These are phyloP conservation scores for Melinaea menophilus DNA, from an alignment of 2,888 invertebrate species.

Conservation along the genomic window DNA sequence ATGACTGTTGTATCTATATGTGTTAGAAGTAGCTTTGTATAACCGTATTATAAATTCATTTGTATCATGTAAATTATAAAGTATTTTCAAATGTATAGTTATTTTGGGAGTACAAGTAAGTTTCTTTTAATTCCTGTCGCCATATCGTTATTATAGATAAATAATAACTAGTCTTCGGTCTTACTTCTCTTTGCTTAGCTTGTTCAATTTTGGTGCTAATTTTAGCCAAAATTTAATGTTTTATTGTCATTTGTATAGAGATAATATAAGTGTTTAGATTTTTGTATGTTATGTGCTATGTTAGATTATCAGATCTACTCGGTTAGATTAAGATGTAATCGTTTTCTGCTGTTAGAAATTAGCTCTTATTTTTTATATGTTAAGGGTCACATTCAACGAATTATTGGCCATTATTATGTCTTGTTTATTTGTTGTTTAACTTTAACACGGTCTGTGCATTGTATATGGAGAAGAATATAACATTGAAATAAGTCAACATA, in stretches of 20 bases:
- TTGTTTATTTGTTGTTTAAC: conserved; percentile 2
- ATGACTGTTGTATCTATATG: conserved; percentile 15
- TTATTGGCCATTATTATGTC: not conserved
- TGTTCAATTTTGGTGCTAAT: conserved; percentile 55
- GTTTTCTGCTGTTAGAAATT: conserved; percentile 2
- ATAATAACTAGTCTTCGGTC: conserved; percentile 24
- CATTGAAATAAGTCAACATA: too few relatives aligned
- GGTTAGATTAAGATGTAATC: conserved; percentile 5
- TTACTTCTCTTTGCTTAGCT: conserved; percentile 40
- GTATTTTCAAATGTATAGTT: not conserved
- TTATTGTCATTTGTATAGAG: not conserved
- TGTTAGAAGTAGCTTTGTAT: conserved; percentile 15
- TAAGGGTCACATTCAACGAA: conserved; percentile 4
- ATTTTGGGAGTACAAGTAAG: conserved; percentile 20
- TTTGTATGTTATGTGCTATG: not conserved
- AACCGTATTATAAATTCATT: not conserved
- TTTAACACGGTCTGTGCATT: not conserved
- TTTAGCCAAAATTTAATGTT: conserved; percentile 37
- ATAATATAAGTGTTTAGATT: not conserved
- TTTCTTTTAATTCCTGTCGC: conserved; percentile 15
- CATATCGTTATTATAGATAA: conserved; percentile 21
- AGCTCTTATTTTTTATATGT: not conserved
- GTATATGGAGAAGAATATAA: not conserved
- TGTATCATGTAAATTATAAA: not conserved
- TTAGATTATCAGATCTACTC: not conserved